Evolutionary conservation across 2,113 vertebrate genomes (phyloP).

Genomic region (Ceyx cyanopectus): DNA sequence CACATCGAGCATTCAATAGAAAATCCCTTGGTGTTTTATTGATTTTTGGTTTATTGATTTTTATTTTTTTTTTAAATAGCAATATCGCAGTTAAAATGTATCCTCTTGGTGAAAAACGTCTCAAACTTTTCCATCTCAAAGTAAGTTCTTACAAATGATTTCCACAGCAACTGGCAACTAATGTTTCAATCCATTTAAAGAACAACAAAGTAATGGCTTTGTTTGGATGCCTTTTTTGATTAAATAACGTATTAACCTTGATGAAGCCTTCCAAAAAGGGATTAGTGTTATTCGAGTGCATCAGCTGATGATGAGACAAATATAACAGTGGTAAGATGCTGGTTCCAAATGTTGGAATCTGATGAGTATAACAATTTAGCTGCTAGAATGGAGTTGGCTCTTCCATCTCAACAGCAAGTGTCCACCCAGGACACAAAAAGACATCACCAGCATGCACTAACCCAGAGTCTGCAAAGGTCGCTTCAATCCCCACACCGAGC

Average conservation of each 20-base stretch:
- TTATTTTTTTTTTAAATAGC: conserved; percentile 27
- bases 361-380: conserved; percentile 37
- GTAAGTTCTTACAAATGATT: conserved; percentile 56
- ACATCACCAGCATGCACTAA: background rate
- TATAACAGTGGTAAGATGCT: conserved; percentile 44
- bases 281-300: conserved; percentile 38
- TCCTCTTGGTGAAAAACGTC: conserved; percentile 26
- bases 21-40: conserved; percentile 56
- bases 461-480: background rate
- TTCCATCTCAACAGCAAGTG: background rate
- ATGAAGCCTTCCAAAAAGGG: conserved; percentile 62
- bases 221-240: conserved; percentile 63
- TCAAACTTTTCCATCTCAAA: conserved; percentile 44
- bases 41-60: conserved; percentile 68
- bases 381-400: conserved; percentile 24
- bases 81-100: conserved; percentile 51
- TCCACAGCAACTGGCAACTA: conserved; percentile 56
- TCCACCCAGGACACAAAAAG: conserved; percentile 2
- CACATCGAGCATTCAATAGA: conserved; percentile 60
- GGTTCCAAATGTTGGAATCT: conserved; percentile 57
- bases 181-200: conserved; percentile 54
- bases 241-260: conserved; percentile 71
- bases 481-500: background rate
- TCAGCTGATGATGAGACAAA: conserved; percentile 60
- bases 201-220: conserved; percentile 65